Conservation (phyloP, 2,113 vertebrate species). For the Tinamus guttatus region DNA sequence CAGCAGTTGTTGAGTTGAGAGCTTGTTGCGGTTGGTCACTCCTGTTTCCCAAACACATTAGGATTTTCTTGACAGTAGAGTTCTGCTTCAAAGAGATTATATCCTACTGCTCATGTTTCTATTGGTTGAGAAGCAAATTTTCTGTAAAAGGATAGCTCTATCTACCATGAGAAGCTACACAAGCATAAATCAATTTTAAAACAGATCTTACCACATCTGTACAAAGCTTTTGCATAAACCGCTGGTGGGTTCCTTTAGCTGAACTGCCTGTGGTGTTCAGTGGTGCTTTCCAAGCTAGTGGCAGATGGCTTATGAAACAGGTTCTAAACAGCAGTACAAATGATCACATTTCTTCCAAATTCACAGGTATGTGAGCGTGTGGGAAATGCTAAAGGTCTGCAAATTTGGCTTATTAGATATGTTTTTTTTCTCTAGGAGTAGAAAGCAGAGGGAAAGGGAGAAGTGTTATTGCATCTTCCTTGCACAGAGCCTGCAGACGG, state of each 20-base stretch:
- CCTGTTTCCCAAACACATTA: neutral
- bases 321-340: neutral
- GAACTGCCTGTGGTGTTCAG: neutral
- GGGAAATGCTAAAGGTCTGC: neutral
- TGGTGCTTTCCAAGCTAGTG: neutral
- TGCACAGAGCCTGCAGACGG: too few relatives aligned
- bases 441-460: neutral
- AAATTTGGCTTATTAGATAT: neutral
- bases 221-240: neutral
- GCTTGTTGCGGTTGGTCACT: neutral
- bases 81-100: neutral
- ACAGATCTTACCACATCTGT: neutral
- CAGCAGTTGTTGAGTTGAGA: neutral
- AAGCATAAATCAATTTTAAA: neutral
- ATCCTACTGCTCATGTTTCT: fast-evolving
- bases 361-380: neutral
- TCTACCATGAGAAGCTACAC: neutral
- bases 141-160: neutral
- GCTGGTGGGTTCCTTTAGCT: neutral
- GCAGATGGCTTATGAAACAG: neutral
- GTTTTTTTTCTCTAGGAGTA: too few relatives aligned
- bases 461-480: neutral
- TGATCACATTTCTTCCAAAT: neutral
- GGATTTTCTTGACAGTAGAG: neutral
- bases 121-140: neutral